These are phyloP conservation scores for Chamaetylas fuelleborni DNA, from an alignment of 2,113 vertebrate genomes.

Conservation along the genomic window DNA sequence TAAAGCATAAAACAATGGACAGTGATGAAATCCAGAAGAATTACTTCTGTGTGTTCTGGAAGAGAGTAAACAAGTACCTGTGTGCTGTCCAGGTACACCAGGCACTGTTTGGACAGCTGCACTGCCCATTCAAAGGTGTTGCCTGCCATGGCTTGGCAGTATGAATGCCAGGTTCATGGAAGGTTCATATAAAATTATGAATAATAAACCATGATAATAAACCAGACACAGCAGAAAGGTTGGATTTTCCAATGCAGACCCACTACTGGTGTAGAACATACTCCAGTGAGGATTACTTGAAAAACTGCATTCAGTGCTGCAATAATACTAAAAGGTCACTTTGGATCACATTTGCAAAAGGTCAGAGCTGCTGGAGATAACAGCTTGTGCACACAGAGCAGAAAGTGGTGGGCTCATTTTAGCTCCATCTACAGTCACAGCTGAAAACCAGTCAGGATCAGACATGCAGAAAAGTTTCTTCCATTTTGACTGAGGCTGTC, in stretches of 20 bases:
- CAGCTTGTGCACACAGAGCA: conserved; percentile 12
- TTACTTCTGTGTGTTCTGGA: conserved; percentile 51
- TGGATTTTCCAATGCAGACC: conserved; percentile 18
- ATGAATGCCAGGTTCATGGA: not conserved
- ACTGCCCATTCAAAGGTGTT: conserved; percentile 62
- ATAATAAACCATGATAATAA: not conserved
- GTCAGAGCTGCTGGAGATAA: conserved; percentile 40
- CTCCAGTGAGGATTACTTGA: conserved; percentile 44
- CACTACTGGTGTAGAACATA: not conserved
- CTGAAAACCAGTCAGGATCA: not conserved
- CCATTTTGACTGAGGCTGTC: not conserved
- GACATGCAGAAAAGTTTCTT: not conserved
- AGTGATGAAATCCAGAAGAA: conserved; percentile 70
- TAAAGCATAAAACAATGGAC: conserved; percentile 27
- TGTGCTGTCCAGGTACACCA: conserved; percentile 65
- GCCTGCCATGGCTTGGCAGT: conserved; percentile 41
- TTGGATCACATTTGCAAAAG: conserved; percentile 59
- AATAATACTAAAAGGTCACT: conserved; percentile 62
- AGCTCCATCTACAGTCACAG: not conserved
- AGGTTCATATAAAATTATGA: not conserved
- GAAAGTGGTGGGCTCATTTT: not conserved
- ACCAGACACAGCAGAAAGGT: not conserved
- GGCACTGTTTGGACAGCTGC: conserved; percentile 82
- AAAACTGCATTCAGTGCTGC: conserved; percentile 42
- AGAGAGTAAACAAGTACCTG: conserved; percentile 70